Evolutionary conservation across 2,888 invertebrate species (phyloP), one percentile per base, ranked within the genome.

Genomic region (Acanthosoma haemorrhoidale): DNA sequence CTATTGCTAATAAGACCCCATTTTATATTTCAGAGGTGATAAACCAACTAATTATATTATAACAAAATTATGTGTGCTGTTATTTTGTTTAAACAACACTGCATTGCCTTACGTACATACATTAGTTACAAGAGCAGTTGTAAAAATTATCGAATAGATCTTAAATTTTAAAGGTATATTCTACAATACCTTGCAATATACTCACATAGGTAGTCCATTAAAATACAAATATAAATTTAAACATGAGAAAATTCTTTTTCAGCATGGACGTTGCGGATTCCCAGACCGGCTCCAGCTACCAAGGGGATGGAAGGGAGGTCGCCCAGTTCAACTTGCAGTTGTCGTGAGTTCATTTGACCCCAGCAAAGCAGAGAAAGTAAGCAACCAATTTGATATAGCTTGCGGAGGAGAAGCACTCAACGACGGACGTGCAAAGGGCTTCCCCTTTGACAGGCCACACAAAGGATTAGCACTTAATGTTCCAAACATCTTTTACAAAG

Each of bases 241-340:
- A n/a, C n/a, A n/a, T n/a, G n/a, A n/a, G n/a, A n/a, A n/a, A n/a
- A n/a, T n/a, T n/a, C n/a, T 18, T 2, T 63, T 63, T 1, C 64
- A 64, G 59, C 73, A 77, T 60, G 76, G 78, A 18, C 82, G 87
- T 76, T 87, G 85, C 73, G 87, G 87, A 64, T 88, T 88, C 83
- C 91, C 91, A 2, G 83, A 85, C 29, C 87, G 89, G 75, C 81
- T 90, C 57, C 78, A 90, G 41, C 80, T 92, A 67, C 91, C 92
- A 43, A 88, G 82, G 76, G 92, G 92, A 77, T 84, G 79, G 74
- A 80, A 81, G 66, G 85, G 85, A 71, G 92, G 92, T 66, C 81
- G 87, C 81, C 83, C 84, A 25, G 84, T 86, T 82, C 82, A 86
- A 77, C 75, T 90, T 57, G 88, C 86, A 80, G 84, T 86, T 64